Base-by-base conservation (phyloP, 1,140 invertebrate species). In the Sinella curviseta region DNA sequence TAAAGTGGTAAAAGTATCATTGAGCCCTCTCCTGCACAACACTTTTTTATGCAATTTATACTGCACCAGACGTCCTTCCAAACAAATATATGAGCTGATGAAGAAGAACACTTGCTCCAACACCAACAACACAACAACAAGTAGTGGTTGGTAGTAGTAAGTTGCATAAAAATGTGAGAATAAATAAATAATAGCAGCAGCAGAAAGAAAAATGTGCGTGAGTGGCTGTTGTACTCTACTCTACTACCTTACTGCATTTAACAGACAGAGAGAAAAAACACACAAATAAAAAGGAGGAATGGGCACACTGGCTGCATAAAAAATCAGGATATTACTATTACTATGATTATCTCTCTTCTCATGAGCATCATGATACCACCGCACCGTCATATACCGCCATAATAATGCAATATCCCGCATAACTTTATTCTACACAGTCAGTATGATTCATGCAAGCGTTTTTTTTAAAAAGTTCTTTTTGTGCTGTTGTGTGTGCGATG, bases 1-100 rank as follows among this genome's bases (percentile, higher is more conserved):
- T 60, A 60, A 60, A 60, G 55, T 60, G 55, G 55, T 60, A 60
- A 60, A 60, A 60, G 55, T 60, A 8, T 60, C 55, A 60, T 60
- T 60, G 55, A 24, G 24, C 24, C 55, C 55, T 60, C 8, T 48
- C 4, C 17, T 48, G 39, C 39, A 48, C 17, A 8, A 48, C 17
- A 48, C 39, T 17, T 8, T 48, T 8, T 17, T 48, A 48, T n/a
- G n/a, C n/a, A n/a, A n/a, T n/a, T 48, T 17, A 48, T 17, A 48
- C 39, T 17, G 39, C 39, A 48, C 39, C 39, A 48, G 39, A 12
- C 8, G 55, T 60, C 55, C 55, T 60, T 24, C 8, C 12, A 60
- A 60, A 60, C 12, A 60, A n/a, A n/a, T 17, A 60, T 60, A 60
- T 60, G 55, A 60, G 55, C 55, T 60, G 55, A 8, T 60, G 55